Conservation (phyloP, 1,140 invertebrate genomes). For the Lepidurus apus region DNA sequence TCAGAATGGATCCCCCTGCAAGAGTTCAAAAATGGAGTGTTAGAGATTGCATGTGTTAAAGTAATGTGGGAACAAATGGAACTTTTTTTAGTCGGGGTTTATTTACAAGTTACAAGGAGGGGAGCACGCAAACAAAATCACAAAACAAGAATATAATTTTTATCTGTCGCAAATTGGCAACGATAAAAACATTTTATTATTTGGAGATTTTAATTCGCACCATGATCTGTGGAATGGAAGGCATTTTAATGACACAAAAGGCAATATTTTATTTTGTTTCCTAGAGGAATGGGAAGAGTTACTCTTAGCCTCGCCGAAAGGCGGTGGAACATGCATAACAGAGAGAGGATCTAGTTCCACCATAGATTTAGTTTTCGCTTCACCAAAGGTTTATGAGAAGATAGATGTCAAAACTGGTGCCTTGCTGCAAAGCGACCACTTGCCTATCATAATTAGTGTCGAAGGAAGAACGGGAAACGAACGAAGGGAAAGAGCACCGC, state of each 20-base stretch:
- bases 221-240: not conserved
- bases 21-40: not conserved
- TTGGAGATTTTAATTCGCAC: not conserved
- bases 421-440: not conserved
- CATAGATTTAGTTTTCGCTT: not conserved
- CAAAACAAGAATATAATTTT: not conserved
- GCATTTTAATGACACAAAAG: not conserved
- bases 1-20: not conserved
- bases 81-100: not conserved
- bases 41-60: not conserved
- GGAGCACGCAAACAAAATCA: not conserved
- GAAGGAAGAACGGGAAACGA: not conserved
- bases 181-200: not conserved
- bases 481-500: not conserved
- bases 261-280: not conserved
- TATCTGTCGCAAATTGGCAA: not conserved
- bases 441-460: not conserved
- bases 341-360: not conserved
- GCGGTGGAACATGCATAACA: not conserved
- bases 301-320: not conserved
- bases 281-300: not conserved
- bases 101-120: not conserved
- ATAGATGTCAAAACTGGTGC: not conserved
- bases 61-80: not conserved
- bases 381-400: not conserved